Conservation (phyloP, 2,797 vertebrate genomes). For the Okamejei kenojei region DNA sequence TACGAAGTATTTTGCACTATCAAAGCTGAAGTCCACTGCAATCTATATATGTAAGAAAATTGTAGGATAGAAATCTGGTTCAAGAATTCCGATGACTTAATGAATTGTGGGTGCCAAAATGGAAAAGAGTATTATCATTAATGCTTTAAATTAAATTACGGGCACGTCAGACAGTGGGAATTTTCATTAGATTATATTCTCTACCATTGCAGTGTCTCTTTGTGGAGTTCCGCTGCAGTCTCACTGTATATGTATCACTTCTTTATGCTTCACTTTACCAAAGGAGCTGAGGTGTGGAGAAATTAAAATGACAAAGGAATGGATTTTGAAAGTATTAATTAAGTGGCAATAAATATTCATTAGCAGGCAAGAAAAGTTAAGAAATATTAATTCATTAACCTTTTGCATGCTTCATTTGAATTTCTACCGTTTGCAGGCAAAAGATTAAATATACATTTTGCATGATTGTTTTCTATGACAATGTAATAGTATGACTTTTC, state of each 20-base stretch:
- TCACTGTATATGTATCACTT: background rate
- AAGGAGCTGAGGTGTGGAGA: slow-evolving; percentile 31
- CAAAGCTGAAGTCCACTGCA: background rate
- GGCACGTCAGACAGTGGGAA: background rate
- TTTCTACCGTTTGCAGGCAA: background rate
- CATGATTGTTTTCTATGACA: background rate
- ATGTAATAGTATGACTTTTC: background rate
- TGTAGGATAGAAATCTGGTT: background rate
- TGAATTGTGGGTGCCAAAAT: background rate
- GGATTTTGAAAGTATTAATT: slow-evolving; percentile 26
- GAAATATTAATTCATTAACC: slow-evolving; percentile 1
- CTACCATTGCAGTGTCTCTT: background rate
- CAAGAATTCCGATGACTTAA: background rate
- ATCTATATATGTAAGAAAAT: background rate
- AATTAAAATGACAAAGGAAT: slow-evolving; percentile 15
- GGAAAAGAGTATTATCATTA: background rate
- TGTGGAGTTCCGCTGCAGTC: background rate
- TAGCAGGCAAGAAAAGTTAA: slow-evolving; percentile 7
- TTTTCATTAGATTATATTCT: background rate
- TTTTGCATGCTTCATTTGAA: background rate
- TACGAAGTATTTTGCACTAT: background rate
- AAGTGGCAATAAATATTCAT: slow-evolving; percentile 24
- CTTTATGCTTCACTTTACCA: background rate
- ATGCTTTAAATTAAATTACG: background rate
- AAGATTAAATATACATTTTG: slow-evolving; percentile 20